These are phyloP conservation scores for Okamejei kenojei DNA, from an alignment of 2,797 vertebrate genomes.

Conservation along the genomic window DNA sequence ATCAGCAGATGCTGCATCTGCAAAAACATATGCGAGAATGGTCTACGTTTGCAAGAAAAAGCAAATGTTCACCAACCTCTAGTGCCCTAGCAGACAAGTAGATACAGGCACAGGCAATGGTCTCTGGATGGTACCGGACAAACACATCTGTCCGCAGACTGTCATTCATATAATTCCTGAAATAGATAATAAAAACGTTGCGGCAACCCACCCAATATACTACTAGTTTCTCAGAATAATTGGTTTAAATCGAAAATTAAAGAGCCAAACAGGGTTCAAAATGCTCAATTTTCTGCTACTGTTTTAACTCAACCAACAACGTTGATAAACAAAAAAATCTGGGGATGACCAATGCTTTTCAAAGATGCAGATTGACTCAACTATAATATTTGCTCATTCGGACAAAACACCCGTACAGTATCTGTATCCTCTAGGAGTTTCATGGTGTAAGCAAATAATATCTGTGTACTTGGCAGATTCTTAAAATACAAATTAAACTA, in stretches of 20 bases:
- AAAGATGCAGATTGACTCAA: neutral
- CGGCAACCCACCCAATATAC: constrained; percentile 27
- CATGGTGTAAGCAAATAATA: neutral
- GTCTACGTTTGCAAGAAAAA: neutral
- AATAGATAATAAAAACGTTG: constrained; percentile 44
- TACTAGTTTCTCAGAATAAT: neutral
- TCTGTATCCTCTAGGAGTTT: neutral
- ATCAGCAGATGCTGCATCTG: neutral
- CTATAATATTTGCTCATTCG: neutral
- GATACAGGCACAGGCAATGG: constrained; percentile 75
- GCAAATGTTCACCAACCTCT: constrained; percentile 55
- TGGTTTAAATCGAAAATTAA: constrained; percentile 1
- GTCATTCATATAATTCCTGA: constrained; percentile 83
- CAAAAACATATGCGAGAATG: neutral
- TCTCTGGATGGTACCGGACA: constrained; percentile 71
- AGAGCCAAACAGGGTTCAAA: constrained; percentile 32
- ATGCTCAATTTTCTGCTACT: constrained; percentile 20
- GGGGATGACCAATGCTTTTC: neutral
- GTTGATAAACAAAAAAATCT: neutral
- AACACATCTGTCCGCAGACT: constrained; percentile 76
- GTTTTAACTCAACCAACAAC: neutral
- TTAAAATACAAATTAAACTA: neutral
- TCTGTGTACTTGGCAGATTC: neutral
- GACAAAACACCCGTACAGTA: neutral
- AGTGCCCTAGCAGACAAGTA: constrained; percentile 69